phyloP scores from a whole-genome alignment of 2,113 vertebrate genomes.

The Seriola quinqueradiata region DNA sequence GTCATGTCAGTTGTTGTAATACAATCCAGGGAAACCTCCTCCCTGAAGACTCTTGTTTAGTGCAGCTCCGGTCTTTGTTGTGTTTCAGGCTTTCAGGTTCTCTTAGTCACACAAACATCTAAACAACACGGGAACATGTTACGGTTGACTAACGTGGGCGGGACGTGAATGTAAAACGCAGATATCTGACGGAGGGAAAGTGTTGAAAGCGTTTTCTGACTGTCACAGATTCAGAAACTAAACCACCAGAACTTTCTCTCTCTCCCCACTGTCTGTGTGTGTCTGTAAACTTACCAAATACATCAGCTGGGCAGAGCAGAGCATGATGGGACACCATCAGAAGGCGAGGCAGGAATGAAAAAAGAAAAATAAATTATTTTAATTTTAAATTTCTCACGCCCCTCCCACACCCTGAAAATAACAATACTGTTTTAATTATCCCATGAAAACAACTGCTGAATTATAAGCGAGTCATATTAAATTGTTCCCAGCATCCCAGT shows the following conservation, averaged over 20 bases:
- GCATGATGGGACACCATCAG: conserved; percentile 38
- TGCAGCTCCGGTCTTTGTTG: conserved; percentile 13
- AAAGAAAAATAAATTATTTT: neutral
- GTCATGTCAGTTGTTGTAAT: no score
- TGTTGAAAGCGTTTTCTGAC: no score
- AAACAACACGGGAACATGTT: conserved; percentile 22
- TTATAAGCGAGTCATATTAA: neutral
- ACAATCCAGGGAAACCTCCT: no score
- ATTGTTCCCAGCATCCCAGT: no score
- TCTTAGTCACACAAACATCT: conserved; percentile 25
- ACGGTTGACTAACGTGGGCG: neutral
- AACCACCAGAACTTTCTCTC: no score
- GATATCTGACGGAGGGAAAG: no score
- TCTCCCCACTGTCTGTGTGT: no score
- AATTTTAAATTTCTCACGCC: neutral
- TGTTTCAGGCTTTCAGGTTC: neutral
- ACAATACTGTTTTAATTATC: neutral
- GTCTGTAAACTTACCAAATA: conserved; percentile 68
- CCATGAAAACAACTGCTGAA: neutral
- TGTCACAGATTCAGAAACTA: no score
- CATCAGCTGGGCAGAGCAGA: conserved; percentile 63
- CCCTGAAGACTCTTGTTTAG: neutral
- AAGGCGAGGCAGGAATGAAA: neutral
- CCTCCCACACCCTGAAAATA: neutral
- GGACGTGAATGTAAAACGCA: neutral